These are phyloP conservation scores for Semnornis frantzii DNA, from an alignment of 2,113 vertebrate genomes.

Conservation along the genomic window DNA sequence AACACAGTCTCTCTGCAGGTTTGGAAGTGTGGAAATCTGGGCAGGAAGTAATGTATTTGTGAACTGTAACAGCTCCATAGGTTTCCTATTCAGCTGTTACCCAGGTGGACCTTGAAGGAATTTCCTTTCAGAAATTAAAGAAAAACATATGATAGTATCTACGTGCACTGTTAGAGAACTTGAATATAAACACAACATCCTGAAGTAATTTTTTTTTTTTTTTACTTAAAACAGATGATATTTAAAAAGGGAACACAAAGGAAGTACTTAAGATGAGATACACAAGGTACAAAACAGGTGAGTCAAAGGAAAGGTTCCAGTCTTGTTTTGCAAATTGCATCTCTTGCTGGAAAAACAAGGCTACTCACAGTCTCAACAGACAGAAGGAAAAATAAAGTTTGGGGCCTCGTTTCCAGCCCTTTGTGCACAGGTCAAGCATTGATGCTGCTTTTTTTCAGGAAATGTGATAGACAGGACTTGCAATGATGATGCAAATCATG, in stretches of 20 bases:
- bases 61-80: not conserved
- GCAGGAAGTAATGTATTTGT: constrained; percentile 29
- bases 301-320: constrained; percentile 12
- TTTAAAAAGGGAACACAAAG: not conserved
- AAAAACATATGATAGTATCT: constrained; percentile 39
- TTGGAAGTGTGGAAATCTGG: not conserved
- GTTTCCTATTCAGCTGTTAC: constrained; percentile 61
- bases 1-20: not conserved
- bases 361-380: not conserved
- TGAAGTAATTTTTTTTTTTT: not conserved
- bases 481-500: not conserved
- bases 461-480: not conserved
- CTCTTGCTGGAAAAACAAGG: not conserved
- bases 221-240: constrained; percentile 28
- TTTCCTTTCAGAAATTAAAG: constrained; percentile 59
- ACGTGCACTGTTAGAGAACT: not conserved
- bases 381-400: not conserved
- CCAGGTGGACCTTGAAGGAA: constrained; percentile 55
- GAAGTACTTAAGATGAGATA: constrained; percentile 4
- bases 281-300: not conserved
- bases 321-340: constrained; percentile 27
- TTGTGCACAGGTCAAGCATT: not conserved
- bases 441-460: not conserved
- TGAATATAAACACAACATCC: constrained; percentile 31
- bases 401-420: not conserved